A percentile compares a stretch with the other conserved stretches of the same genome.
Conservation (phyloP, 1,140 invertebrate species). For the Drosophila chauvacae region DNA sequence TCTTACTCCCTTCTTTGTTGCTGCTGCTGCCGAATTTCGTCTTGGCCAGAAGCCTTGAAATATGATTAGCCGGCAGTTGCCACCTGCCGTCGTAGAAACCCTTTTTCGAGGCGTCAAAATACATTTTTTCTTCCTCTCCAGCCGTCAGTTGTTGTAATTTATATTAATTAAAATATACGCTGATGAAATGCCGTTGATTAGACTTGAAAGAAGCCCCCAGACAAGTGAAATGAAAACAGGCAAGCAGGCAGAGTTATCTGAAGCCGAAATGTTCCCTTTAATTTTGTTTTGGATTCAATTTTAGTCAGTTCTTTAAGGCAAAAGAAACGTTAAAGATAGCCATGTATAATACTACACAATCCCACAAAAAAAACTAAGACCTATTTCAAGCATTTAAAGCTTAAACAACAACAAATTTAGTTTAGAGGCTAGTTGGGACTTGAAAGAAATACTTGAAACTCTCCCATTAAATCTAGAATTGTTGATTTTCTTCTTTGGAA, state of each 20-base stretch:
- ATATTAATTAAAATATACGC: conserved; percentile 80
- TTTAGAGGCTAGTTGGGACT: neutral
- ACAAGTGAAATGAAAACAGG: conserved; percentile 5
- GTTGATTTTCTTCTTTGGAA: conserved; percentile 5
- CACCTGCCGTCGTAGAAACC: conserved; percentile 57
- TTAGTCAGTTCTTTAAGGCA: neutral
- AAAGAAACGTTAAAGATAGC: neutral
- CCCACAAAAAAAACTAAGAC: too few species aligned
- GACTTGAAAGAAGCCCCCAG: conserved; percentile 66
- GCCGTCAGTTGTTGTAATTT: conserved; percentile 71
- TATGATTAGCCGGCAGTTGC: conserved; percentile 75
- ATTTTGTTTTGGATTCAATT: neutral
- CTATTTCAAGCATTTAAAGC: neutral
- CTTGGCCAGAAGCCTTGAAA: conserved; percentile 60
- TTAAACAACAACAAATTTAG: neutral
- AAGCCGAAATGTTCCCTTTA: neutral
- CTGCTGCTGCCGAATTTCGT: conserved; percentile 5
- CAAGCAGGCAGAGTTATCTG: conserved; percentile 14
- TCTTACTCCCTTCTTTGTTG: conserved; percentile 41
- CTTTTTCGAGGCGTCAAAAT: conserved; percentile 51
- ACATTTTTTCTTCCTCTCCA: conserved; percentile 40
- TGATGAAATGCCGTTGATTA: conserved; percentile 80
- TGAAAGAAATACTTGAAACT: neutral
- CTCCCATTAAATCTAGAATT: conserved; percentile 14
- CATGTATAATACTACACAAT: neutral